Base-by-base conservation (phyloP, 2,888 invertebrate genomes). In the Ochropacha duplaris region DNA sequence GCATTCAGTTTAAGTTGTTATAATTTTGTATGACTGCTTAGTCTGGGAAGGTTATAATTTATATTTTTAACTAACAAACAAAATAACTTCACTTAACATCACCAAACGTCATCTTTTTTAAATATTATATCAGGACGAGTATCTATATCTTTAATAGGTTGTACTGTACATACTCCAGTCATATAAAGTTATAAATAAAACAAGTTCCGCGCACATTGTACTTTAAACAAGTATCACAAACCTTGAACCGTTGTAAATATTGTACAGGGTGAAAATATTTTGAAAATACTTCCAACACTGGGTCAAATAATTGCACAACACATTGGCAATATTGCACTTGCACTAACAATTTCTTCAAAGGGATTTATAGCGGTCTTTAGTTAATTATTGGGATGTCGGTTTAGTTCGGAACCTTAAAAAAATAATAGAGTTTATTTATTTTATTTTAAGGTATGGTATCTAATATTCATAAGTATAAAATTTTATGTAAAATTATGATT, bases 21-120 rank as follows among this genome's bases (percentile, higher is more conserved):
- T 60, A 55, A 49, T 62, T 34, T 16, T 60, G 72, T 78, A 74
- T 76, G 74, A 81, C 76, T 85, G 84, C 81, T 71, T 77, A 79
- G 75, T 50, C 4, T 69, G 28, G 28, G 9, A 28, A 8, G 28
- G 9, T 9, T 28, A 26, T 26, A 26, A n/a, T n/a, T n/a, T n/a
- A n/a, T n/a, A n/a, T n/a, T n/a, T n/a, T n/a, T n/a, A n/a, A n/a
- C n/a, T n/a, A n/a, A n/a, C n/a, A n/a, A n/a, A n/a, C n/a, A n/a
- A n/a, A n/a, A n/a, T n/a, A n/a, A n/a, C n/a, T n/a, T n/a, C n/a
- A 24, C 24, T 24, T 24, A 24, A 24, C 2, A 24, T n/a, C n/a
- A n/a, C n/a, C n/a, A n/a, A n/a, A n/a, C n/a, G n/a, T n/a, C n/a
- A n/a, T n/a, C n/a, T n/a, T n/a, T n/a, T n/a, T n/a, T n/a, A n/a